Evolutionary conservation across 2,797 vertebrate genomes (phyloP).

Genomic region (Enteromius argenteus): DNA sequence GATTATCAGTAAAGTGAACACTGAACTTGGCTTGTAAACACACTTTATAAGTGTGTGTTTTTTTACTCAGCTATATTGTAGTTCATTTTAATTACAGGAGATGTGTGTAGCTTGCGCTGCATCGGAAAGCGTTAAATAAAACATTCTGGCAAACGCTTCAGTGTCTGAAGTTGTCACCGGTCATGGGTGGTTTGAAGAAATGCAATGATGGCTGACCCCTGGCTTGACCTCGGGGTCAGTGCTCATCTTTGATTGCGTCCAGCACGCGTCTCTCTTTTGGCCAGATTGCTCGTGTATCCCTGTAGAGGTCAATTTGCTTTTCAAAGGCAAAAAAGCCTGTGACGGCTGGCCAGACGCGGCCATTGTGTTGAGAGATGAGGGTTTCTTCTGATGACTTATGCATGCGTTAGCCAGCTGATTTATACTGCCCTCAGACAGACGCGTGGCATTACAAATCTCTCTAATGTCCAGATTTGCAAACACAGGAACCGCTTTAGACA

Average conservation of each 20-base stretch:
- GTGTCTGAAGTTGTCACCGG: conserved; percentile 15
- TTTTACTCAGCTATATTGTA: neutral
- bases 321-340: conserved; percentile 77
- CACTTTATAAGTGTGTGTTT: neutral
- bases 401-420: conserved; percentile 85
- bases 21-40: neutral
- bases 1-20: neutral
- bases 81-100: neutral
- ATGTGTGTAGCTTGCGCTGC: neutral
- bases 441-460: conserved; percentile 70
- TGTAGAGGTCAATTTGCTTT: conserved; percentile 92
- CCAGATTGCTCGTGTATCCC: conserved; percentile 87
- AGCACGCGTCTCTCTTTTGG: conserved; percentile 87
- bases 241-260: conserved; percentile 78
- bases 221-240: conserved; percentile 63
- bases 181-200: conserved; percentile 37
- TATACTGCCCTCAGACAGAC: conserved; percentile 79
- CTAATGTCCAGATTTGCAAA: conserved; percentile 54
- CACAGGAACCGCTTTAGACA: conserved; percentile 37
- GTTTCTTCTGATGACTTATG: conserved; percentile 86
- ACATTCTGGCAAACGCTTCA: neutral
- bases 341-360: conserved; percentile 80
- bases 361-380: conserved; percentile 81
- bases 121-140: neutral
- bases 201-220: conserved; percentile 60